These are phyloP conservation scores for Bryconaethiops microstoma DNA, from an alignment of 2,797 vertebrate species.

Conservation along the genomic window DNA sequence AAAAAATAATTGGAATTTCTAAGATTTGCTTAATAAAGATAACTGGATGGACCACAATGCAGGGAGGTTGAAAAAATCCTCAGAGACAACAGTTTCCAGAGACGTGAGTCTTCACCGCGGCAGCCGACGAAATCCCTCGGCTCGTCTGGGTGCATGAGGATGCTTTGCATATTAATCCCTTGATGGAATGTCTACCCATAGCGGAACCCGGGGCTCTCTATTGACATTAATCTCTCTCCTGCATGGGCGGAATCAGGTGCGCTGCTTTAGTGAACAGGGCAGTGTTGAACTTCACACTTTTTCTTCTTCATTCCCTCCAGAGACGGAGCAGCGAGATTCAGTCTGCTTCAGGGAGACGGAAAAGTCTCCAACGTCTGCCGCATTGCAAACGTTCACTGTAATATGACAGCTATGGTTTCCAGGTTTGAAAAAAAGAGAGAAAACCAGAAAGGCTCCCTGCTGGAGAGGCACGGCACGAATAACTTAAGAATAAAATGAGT, in stretches of 20 bases:
- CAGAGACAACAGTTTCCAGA: not conserved
- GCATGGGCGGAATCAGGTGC: conserved; percentile 18
- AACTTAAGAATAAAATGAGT: not conserved
- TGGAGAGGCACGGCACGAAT: not conserved
- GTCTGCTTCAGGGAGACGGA: conserved; percentile 10
- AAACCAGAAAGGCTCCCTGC: no score
- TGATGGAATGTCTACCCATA: conserved; percentile 12
- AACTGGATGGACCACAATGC: no score
- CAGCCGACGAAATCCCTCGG: not conserved
- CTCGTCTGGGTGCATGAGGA: not conserved
- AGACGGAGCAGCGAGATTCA: not conserved
- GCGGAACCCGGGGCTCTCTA: not conserved
- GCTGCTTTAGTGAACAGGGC: conserved; percentile 19
- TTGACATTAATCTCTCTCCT: conserved; percentile 25
- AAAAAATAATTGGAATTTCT: no score
- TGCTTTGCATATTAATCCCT: conserved; percentile 20
- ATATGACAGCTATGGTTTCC: conserved; percentile 12
- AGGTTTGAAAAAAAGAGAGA: not conserved
- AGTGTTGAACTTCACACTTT: not conserved
- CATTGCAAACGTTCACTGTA: conserved; percentile 13
- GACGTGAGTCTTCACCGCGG: not conserved
- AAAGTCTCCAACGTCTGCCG: conserved; percentile 1
- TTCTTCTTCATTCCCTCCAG: not conserved
- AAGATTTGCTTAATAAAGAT: no score
- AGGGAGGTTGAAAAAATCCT: not conserved